These are phyloP conservation scores for Papilio gigon DNA, from an alignment of 2,888 invertebrate genomes.

Conservation along the genomic window DNA sequence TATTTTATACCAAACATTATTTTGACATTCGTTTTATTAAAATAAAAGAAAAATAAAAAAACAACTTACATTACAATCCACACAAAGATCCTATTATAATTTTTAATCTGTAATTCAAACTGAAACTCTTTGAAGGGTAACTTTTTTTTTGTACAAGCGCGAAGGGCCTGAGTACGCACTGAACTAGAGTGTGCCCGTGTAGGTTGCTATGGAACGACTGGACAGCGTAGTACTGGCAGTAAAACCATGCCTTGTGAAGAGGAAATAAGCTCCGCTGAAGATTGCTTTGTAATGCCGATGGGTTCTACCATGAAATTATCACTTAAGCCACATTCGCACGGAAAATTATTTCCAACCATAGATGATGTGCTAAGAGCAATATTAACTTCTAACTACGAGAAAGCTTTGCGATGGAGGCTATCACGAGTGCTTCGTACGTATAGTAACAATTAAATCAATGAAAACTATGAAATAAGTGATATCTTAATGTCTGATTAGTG, in stretches of 20 bases:
- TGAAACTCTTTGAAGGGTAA: conserved; percentile 4
- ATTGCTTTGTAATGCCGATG: conserved; percentile 42
- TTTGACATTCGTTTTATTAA: not conserved
- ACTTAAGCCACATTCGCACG: conserved; percentile 35
- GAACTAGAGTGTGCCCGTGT: conserved; percentile 50
- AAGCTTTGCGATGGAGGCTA: not conserved
- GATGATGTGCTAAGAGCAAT: not conserved
- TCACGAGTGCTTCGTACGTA: too few species aligned
- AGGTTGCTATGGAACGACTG: conserved; percentile 73
- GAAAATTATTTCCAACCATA: conserved; percentile 24
- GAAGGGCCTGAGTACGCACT: conserved; percentile 33
- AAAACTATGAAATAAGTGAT: too few species aligned
- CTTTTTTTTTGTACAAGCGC: conserved; percentile 31
- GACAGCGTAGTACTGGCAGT: conserved; percentile 55
- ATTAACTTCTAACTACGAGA: not conserved
- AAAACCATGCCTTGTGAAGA: conserved; percentile 52
- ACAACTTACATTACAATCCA: not conserved
- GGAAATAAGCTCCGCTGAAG: conserved; percentile 34
- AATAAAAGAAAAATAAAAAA: not conserved
- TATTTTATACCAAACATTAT: too few species aligned
- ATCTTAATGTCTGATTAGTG: too few species aligned
- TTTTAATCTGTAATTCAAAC: conserved; percentile 1
- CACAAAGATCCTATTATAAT: conserved; percentile 11
- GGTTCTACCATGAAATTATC: conserved; percentile 44
- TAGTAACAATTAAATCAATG: too few species aligned